Evolutionary conservation across 2,797 vertebrate genomes (phyloP), one percentile per base, ranked within the genome.

Genomic region (Zonotrichia albicollis): DNA sequence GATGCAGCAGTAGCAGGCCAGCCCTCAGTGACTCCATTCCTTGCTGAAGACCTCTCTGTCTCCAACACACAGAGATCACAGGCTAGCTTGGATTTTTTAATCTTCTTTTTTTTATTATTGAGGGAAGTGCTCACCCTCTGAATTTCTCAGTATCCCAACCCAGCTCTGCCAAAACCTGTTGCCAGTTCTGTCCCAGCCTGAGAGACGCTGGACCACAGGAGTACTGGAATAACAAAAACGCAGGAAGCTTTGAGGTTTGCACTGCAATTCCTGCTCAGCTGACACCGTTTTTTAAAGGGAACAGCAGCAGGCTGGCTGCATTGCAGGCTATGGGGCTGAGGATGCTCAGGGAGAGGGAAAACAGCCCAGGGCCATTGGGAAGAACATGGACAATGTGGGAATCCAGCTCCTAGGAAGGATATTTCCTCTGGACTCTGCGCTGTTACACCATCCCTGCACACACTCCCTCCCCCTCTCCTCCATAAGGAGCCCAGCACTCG

Each of bases 191-290:
- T 66, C 42, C 74, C 65, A 70, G 65, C n/a, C 36, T 5, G n/a
- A 62, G 43, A 0, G 1, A 83, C n/a, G 71, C 55, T 40, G 57
- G 66, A 70, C 34, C 74, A 66, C n/a, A 13, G 60, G 51, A 92
- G 16, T 3, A 70, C 57, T 29, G 25, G n/a, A 34, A 82, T 7
- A 85, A 73, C 70, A 91, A 90, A 76, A 88, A 61, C 7, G 30
- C 17, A 36, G 68, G 72, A 79, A 95, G 46, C 38, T 67, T 48
- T 60, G 82, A 61, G 84, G 71, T 82, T 76, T 61, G 67, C 20
- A 30, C 64, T 46, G 40, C 74, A 55, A 58, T n/a, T 89, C 61
- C 65, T 61, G 55, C 55, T 29, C 65, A 80, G 51, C 22, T 34
- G 36, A 51, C 20, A 3, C 65, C 29, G 50, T 42, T 21, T 43